A percentile compares a stretch with the other conserved stretches of the same genome.
Conservation (phyloP, 1,140 invertebrate species). For the Pygmarrhopalites habei region DNA sequence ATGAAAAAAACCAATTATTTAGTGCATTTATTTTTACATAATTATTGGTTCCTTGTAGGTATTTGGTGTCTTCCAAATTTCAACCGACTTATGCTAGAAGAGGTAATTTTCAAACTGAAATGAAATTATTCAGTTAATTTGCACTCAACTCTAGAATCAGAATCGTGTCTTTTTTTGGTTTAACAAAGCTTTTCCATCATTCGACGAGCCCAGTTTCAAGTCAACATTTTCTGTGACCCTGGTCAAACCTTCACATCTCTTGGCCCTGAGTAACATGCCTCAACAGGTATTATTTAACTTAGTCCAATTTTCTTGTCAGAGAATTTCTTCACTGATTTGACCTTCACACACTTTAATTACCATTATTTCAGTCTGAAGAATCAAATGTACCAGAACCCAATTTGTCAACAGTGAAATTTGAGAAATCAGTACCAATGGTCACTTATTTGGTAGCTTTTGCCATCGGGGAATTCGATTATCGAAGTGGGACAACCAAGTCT, state of each 20-base stretch:
- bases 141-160: too few relatives aligned
- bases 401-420: constrained; percentile 58
- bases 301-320: too few relatives aligned
- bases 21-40: neutral
- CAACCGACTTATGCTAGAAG: constrained; percentile 54
- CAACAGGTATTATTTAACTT: constrained; percentile 42
- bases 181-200: constrained; percentile 51
- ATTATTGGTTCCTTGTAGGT: constrained; percentile 35
- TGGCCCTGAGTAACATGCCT: constrained; percentile 73
- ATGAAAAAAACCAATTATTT: too few relatives aligned
- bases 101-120: too few relatives aligned
- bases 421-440: constrained; percentile 78
- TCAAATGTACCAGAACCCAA: constrained; percentile 44
- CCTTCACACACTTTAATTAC: too few relatives aligned
- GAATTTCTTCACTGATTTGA: too few relatives aligned
- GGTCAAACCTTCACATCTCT: constrained; percentile 59
- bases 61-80: constrained; percentile 54
- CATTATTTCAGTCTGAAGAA: constrained; percentile 42
- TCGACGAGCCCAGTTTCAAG: constrained; percentile 88
- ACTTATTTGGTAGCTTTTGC: constrained; percentile 87
- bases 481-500: constrained; percentile 50
- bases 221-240: constrained; percentile 74
- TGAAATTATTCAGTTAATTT: too few relatives aligned
- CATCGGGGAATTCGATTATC: constrained; percentile 72
- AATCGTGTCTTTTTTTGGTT: too few relatives aligned